Base-by-base conservation (phyloP, 2,113 vertebrate genomes). In the Oophaga pumilio region DNA sequence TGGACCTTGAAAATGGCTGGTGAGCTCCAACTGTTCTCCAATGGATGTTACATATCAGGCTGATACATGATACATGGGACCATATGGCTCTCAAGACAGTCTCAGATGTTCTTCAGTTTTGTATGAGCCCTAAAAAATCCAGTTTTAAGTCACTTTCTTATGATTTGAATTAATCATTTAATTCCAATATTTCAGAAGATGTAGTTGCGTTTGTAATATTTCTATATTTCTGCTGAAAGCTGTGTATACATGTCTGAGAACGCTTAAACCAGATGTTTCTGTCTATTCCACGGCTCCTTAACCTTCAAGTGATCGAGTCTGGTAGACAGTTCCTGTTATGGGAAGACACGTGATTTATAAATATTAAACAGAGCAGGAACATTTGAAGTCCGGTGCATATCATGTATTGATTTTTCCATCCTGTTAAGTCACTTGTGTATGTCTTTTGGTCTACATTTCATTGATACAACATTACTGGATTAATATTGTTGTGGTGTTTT, bases 351-450 rank as follows among this genome's bases (percentile, higher is more conserved):
- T 85, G 56, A 50, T 9, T 52, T 73, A 59, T 71, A 49, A 81
- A 87, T 87, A 68, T 79, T 86, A 86, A 86, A 80, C 74, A 52
- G 50, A 18, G 33, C 64, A 85, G 53, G 49, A 86, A 73, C 84
- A 62, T 50, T 50, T 50, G 24, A 26, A 26, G 59, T 24, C 20
- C 28, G 74, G 11, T 33, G 53, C 20, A 68, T 0, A 82, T 68
- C 10, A 33, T 10, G 9, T 60, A 85, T 85, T 76, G 69, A 76
- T 85, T 85, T 76, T 60, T 80, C 56, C 77, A 60, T 26, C 52
- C 22, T 56, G 22, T 26, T 78, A 20, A 74, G 18, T 79, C 76
- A 79, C 53, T 57, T 59, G 8, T 59, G 33, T 74, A 50, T 50
- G 17, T 17, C 71, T 74, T 10, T 50, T 74, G 50, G 33, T 50